Evolutionary conservation across 2,797 vertebrate species (phyloP), one percentile per base, ranked within the genome.

Genomic region (Pempheris klunzingeri): DNA sequence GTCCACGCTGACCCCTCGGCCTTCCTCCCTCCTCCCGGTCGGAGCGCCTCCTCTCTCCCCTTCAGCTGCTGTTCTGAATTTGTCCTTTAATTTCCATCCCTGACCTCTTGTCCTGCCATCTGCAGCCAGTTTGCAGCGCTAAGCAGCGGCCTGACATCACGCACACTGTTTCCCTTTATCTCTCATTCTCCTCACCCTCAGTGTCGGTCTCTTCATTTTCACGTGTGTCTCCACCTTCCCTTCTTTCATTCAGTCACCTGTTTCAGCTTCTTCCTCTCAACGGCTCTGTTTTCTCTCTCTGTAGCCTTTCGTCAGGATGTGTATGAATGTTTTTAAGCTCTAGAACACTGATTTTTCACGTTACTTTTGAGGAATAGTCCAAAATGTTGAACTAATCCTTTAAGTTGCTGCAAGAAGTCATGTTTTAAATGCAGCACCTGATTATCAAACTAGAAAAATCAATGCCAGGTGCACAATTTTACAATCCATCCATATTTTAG

Each of bases 31-130:
- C 14, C 1, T 38, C 68, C 61, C 30, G 53, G 57, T 64, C 64
- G 53, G 60, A 36, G 61, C 58, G 14, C 54, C 73, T 69, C 69
- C 57, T 61, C 69, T 61, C 69, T 66, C 72, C 62, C 24, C 44
- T 46, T 53, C 46, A 1, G 78, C 88, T 87, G 80, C 88, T 93
- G 92, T 74, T 92, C 86, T 81, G 84, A 92, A 90, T 91, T 90
- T 90, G 90, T 90, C 87, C 87, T 87, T 89, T 88, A 84, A 92
- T 93, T 93, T 93, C 80, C 78, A 84, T 88, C 76, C 58, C 76
- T 92, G 90, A 93, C 87, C 90, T 88, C 82, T 79, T 74, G 69
- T 90, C 76, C 81, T 41, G 9, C 82, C 92, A 87, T 90, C 88
- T 92, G 90, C 77, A 81, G 72, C 64, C 80, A 53, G 81, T 94